Percentiles rank a stretch among this genome's conserved stretches.
phyloP scores from a whole-genome alignment of 2,113 vertebrate species.

The Ageneiosus marmoratus region DNA sequence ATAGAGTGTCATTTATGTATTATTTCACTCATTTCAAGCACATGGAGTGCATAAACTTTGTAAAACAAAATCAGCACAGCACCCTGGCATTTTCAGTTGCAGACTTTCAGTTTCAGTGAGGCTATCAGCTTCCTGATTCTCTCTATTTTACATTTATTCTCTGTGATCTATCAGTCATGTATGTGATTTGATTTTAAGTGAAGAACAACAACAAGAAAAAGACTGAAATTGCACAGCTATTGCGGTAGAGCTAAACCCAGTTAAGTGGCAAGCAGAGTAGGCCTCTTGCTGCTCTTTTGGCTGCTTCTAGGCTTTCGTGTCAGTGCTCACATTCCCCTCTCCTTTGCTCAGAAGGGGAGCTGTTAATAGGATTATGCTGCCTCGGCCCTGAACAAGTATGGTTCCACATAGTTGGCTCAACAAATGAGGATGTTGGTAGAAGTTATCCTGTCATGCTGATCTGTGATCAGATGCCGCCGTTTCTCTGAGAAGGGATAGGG shows the following conservation, averaged over 20 bases:
- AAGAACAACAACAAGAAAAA: slow-evolving; percentile 77
- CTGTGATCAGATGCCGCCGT: slow-evolving; percentile 27
- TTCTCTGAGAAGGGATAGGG: slow-evolving; percentile 13
- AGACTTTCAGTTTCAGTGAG: slow-evolving; percentile 65
- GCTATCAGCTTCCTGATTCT: not conserved
- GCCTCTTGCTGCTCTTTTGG: slow-evolving; percentile 68
- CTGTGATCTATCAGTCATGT: slow-evolving; percentile 88
- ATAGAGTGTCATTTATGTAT: not conserved
- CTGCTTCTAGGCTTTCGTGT: slow-evolving; percentile 66
- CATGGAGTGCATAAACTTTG: not conserved
- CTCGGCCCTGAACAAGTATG: slow-evolving; percentile 73
- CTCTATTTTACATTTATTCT: slow-evolving; percentile 75
- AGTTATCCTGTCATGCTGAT: slow-evolving; percentile 28
- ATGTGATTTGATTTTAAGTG: slow-evolving; percentile 90
- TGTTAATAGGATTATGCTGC: slow-evolving; percentile 83
- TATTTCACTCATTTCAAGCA: not conserved
- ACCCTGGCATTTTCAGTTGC: slow-evolving; percentile 8
- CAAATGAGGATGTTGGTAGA: slow-evolving; percentile 63
- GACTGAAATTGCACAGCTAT: slow-evolving; percentile 91
- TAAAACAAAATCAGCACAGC: slow-evolving; percentile 20
- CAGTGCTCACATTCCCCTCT: slow-evolving; percentile 63
- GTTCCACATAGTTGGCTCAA: slow-evolving; percentile 74
- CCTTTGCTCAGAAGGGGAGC: slow-evolving; percentile 66
- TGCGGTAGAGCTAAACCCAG: slow-evolving; percentile 83
- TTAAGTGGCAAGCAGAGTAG: slow-evolving; percentile 75